These are phyloP conservation scores for Scaptomyza hsui DNA, from an alignment of 1,140 invertebrate species.

Conservation along the genomic window DNA sequence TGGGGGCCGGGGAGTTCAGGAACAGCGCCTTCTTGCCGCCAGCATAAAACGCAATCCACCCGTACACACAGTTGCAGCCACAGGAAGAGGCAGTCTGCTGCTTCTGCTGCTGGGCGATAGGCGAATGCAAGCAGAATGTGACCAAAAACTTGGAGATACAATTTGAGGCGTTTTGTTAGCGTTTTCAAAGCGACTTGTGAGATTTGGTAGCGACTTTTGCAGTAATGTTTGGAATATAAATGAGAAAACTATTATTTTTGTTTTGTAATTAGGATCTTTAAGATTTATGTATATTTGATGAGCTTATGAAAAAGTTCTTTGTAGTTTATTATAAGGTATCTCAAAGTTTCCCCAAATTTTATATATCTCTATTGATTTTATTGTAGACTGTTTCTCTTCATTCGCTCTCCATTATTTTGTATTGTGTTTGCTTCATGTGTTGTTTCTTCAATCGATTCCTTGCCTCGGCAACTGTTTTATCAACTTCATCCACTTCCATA, in stretches of 20 bases:
- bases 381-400: constrained; percentile 2
- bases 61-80: constrained; percentile 2
- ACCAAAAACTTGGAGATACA: not conserved
- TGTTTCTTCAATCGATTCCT: constrained; percentile 51
- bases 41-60: constrained; percentile 35
- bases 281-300: no score
- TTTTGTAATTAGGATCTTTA: no score
- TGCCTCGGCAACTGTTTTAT: constrained; percentile 16
- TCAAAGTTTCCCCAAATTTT: not conserved
- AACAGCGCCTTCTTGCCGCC: constrained; percentile 30
- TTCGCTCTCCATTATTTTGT: constrained; percentile 3
- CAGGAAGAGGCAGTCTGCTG: constrained; percentile 18
- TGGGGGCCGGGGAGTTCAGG: not conserved
- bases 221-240: no score
- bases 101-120: constrained; percentile 39
- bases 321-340: not conserved
- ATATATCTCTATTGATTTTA: constrained; percentile 32
- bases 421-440: constrained; percentile 30
- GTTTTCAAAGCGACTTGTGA: constrained; percentile 3
- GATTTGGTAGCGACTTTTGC: constrained; percentile 3
- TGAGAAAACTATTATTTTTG: no score
- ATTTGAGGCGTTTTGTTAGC: constrained; percentile 6
- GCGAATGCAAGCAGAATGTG: constrained; percentile 36
- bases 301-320: no score
- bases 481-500: constrained; percentile 10